These are phyloP conservation scores for Xyrauchen texanus DNA, from an alignment of 2,113 vertebrate genomes.

Conservation along the genomic window DNA sequence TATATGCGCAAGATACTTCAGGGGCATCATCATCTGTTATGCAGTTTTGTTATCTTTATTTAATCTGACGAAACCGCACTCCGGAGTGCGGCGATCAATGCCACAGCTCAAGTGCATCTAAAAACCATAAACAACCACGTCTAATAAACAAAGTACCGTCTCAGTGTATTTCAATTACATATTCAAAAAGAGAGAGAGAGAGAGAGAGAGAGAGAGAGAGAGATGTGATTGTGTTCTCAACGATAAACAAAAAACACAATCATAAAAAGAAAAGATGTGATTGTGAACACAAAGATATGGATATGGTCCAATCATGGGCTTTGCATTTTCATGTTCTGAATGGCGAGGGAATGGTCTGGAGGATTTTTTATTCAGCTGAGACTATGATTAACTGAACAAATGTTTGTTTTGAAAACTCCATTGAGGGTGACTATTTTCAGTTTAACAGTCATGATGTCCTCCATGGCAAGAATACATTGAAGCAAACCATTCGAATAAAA, in stretches of 20 bases:
- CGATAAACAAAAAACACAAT: slow-evolving; percentile 20
- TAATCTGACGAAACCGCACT: slow-evolving; percentile 32
- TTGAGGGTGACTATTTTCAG: slow-evolving; percentile 35
- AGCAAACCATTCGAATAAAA: slow-evolving; percentile 31
- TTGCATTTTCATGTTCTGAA: slow-evolving; percentile 18
- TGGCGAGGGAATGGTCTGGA: slow-evolving; percentile 17
- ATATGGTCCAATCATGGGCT: slow-evolving; percentile 30
- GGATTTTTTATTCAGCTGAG: slow-evolving; percentile 38
- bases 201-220: not conserved
- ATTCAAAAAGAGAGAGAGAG: slow-evolving; percentile 8
- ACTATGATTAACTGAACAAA: slow-evolving; percentile 53
- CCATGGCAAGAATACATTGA: slow-evolving; percentile 43
- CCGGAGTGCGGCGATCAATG: not conserved
- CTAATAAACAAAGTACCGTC: slow-evolving; percentile 19
- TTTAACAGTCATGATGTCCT: slow-evolving; percentile 31
- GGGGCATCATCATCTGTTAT: slow-evolving; percentile 16
- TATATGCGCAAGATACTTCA: not conserved
- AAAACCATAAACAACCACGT: slow-evolving; percentile 42
- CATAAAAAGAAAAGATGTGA: slow-evolving; percentile 20
- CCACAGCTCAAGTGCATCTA: slow-evolving; percentile 4
- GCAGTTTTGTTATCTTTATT: slow-evolving; percentile 47
- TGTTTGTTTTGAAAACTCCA: slow-evolving; percentile 49
- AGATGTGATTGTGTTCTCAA: slow-evolving; percentile 10
- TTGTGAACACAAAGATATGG: slow-evolving; percentile 13
- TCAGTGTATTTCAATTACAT: slow-evolving; percentile 46